Percentiles rank a stretch among this genome's conserved stretches.
Conservation (phyloP, 2,888 invertebrate species). For the Ashinkailepas kermadecensis region DNA sequence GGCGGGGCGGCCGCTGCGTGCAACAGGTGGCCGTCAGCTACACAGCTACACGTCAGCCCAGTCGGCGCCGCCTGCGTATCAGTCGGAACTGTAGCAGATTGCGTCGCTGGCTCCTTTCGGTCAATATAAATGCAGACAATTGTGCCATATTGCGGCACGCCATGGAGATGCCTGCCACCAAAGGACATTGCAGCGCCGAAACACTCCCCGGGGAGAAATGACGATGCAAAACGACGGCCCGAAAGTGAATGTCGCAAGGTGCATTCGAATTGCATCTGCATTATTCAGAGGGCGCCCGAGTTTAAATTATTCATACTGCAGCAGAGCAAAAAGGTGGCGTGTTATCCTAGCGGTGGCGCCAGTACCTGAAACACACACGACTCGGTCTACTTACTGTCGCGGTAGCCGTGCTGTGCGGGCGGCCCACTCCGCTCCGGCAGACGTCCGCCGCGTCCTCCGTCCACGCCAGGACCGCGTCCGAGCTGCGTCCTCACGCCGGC, state of each 20-base stretch:
- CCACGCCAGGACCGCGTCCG: not conserved
- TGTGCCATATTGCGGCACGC: no score
- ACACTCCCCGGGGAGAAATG: no score
- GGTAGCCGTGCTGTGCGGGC: not conserved
- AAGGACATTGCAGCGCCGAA: no score
- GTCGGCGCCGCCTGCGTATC: not conserved
- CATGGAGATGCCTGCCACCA: no score
- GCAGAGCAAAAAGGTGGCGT: no score
- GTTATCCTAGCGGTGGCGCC: no score
- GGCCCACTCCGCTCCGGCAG: not conserved
- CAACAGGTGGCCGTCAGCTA: not conserved
- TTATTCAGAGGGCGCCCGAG: not conserved
- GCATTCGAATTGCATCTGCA: not conserved
- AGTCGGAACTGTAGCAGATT: no score
- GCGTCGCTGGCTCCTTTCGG: no score
- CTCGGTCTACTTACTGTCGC: not conserved
- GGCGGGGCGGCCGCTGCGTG: not conserved
- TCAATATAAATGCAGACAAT: no score
- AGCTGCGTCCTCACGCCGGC: conserved; percentile 9
- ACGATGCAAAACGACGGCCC: not conserved
- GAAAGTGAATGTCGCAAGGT: not conserved
- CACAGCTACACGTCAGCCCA: not conserved
- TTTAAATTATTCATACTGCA: not conserved
- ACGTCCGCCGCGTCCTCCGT: not conserved
- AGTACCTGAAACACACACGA: no score